Percentiles rank a stretch among this genome's conserved stretches.
phyloP scores from a whole-genome alignment of 2,888 invertebrate species.

The Leistus spinibarbis region DNA sequence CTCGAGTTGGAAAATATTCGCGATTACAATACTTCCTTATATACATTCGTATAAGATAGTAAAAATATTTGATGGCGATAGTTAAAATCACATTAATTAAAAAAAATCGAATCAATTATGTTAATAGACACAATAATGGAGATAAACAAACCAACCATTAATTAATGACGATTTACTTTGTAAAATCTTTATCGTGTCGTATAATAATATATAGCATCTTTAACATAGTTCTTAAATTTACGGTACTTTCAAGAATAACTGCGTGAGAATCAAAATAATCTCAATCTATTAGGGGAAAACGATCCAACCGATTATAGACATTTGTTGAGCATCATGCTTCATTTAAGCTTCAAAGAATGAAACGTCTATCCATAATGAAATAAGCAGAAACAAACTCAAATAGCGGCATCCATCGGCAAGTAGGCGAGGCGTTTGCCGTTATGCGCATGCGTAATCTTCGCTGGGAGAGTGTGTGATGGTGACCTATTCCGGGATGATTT shows the following conservation, averaged over 20 bases:
- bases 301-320: not conserved
- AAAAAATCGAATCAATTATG: not conserved
- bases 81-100: not conserved
- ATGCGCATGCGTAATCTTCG: not conserved
- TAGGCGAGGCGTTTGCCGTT: not conserved
- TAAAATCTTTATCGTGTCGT: not conserved
- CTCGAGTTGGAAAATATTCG: too few relatives aligned
- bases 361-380: not conserved
- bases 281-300: not conserved
- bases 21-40: not conserved
- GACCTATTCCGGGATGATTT: not conserved
- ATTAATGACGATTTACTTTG: not conserved
- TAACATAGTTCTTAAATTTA: not conserved
- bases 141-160: not conserved
- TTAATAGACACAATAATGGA: not conserved
- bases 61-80: not conserved
- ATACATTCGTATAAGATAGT: too few relatives aligned
- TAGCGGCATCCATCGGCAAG: not conserved
- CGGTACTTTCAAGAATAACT: not conserved
- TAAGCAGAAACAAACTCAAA: not conserved
- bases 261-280: not conserved
- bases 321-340: too few relatives aligned
- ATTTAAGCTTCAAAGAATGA: too few relatives aligned
- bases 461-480: not conserved
- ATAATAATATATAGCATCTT: not conserved